These are phyloP conservation scores for Chloroceryle inda DNA, from an alignment of 2,797 vertebrate genomes.

Conservation along the genomic window DNA sequence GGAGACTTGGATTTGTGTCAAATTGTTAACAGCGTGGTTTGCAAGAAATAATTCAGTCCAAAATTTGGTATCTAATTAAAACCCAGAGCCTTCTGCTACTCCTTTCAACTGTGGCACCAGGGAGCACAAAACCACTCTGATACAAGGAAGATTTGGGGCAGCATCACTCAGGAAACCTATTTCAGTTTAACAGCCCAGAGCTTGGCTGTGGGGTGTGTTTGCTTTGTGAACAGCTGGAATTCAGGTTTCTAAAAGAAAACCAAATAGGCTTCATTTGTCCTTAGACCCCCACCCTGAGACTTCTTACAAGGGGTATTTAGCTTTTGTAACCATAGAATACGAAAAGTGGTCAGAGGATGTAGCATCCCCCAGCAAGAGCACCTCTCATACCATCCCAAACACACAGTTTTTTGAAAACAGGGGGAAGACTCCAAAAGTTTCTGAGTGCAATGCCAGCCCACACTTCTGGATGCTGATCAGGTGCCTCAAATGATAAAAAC, in stretches of 20 bases:
- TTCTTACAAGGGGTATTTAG: not conserved
- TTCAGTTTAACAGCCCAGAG: not conserved
- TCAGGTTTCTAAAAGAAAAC: not conserved
- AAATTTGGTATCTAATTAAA: not conserved
- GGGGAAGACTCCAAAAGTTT: not conserved
- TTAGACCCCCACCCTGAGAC: not conserved
- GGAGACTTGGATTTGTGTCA: not conserved
- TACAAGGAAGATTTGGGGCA: not conserved
- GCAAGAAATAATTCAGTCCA: not conserved
- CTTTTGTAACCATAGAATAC: not conserved
- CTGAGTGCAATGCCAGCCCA: rapidly evolving
- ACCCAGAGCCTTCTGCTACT: not conserved
- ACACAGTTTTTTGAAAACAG: not conserved
- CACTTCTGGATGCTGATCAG: not conserved
- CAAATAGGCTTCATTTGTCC: not conserved
- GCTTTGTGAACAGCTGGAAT: not conserved
- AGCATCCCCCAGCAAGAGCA: not conserved
- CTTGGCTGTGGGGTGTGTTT: not conserved
- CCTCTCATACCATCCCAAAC: not conserved
- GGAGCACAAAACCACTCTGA: no score
- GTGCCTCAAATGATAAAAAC: not conserved
- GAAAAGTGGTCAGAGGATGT: not conserved
- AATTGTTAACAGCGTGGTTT: not conserved
- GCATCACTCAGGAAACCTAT: not conserved
- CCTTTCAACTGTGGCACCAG: rapidly evolving